Evolutionary conservation across 2,797 vertebrate genomes (phyloP), one percentile per base, ranked within the genome.

Genomic region (Danio albolineatus): DNA sequence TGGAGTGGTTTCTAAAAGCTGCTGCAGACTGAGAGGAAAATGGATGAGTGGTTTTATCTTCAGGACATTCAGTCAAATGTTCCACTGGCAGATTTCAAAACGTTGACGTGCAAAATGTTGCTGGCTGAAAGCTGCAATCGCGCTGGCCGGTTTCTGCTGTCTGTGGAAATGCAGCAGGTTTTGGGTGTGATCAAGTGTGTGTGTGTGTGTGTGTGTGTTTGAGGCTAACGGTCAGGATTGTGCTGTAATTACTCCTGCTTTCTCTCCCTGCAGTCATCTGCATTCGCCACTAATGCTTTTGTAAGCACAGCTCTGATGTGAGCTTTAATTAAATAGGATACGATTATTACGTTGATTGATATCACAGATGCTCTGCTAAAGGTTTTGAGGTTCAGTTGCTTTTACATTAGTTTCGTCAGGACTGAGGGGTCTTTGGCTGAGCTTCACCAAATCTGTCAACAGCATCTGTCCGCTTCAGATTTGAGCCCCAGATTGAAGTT

Each of bases 251-350:
- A 88, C 80, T 86, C 54, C 79, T 78, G 78, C 66, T 57, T 16
- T 62, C 78, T 75, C 83, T 85, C 72, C 82, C 54, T 83, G 62
- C 81, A 86, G 2, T 85, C 75, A 86, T 89, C 91, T 87, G 84
- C 86, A 88, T 89, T 90, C 83, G 61, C 81, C 84, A 86, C 85
- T 80, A 82, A 87, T 85, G 89, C 85, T 85, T 87, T 87, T 86
- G 85, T 88, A 83, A 84, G 65, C 61, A 78, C 41, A 17, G 69
- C 86, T 92, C 88, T 88, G 82, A 89, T 87, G 87, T 85, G 77
- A 70, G 80, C 82, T 89, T 89, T 88, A 88, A 91, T 91, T 88
- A 88, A 88, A 83, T 80, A 80, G 80, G 71, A 86, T 77, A 46
- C 65, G 57, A 56, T 85, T 83, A 86, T 86, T 76, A 87, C 80